Evolutionary conservation across 30 jellyfish, hydroid and myxozoan species (phyloP), one percentile per base, ranked within the genome.

Genomic region (Cassiopea xamachana): DNA sequence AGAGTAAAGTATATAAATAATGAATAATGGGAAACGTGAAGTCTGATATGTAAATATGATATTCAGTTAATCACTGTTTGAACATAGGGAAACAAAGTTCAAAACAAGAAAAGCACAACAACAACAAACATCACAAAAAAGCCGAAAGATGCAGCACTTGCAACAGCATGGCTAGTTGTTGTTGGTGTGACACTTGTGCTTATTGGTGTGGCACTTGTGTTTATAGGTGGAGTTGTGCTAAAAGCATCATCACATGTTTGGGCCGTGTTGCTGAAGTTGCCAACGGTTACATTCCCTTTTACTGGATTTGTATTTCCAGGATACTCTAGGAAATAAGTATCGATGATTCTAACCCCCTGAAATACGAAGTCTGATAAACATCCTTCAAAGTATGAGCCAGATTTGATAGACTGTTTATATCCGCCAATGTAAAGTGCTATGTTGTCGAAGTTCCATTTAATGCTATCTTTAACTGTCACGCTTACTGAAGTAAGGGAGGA

Each of bases 231-330:
- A 27, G 7, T n/a, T 15, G 88, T 79, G 77, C 88, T 79, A 16
- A 19, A 50, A 58, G n/a, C 77, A 18, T 79, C 88, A 60, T 79
- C 77, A 55, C 88, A 79, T 2, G 77, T 79, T 55, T 79, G 76
- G 18, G 88, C 88, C 48, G 19, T 69, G 59, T 49, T 19, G 77
- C 77, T 51, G 60, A 79, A 79, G 8, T 27, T 79, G 77, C 43
- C 43, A 46, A 51, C 9, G 15, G 61, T 60, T 27, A 79, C 14
- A 27, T 39, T n/a, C 2, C 88, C 77, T 55, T 48, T 51, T 1
- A 51, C 77, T 55, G 88, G 88, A 55, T 79, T 79, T 43, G 88
- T 79, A 46, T 79, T 79, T 27, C 59, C 59, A 19, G 88, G 88
- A 46, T 79, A 79, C 77, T 79, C 61, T 48, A 50, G 88, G 88